A percentile compares a stretch with the other conserved stretches of the same genome.
Evolutionary conservation across 2,797 vertebrate genomes (phyloP).

Genomic region (Avahi laniger): DNA sequence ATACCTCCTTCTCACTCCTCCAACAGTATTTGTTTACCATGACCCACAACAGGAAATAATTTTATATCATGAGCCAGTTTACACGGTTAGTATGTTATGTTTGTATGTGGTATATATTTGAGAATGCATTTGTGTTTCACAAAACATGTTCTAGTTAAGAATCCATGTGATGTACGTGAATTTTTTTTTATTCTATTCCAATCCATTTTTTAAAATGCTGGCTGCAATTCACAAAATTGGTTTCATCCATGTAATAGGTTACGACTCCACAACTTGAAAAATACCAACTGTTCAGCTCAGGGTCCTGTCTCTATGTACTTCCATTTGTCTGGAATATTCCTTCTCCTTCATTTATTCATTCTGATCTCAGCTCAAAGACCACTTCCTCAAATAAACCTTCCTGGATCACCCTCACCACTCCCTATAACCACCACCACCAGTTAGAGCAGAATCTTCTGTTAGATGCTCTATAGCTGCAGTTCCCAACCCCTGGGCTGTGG

Average conservation of each 20-base stretch:
- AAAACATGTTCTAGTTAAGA: conserved; percentile 27
- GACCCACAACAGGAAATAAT: neutral
- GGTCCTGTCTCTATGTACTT: neutral
- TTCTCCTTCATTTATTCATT: conserved; percentile 22
- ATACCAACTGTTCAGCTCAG: neutral
- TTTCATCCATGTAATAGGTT: neutral
- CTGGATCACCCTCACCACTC: neutral
- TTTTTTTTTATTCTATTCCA: neutral
- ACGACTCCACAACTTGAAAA: conserved; percentile 23
- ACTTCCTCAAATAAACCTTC: conserved; percentile 20
- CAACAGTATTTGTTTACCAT: neutral
- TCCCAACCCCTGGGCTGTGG: no score
- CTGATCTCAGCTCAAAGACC: conserved; percentile 28
- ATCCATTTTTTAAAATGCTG: neutral
- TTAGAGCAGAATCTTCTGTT: neutral
- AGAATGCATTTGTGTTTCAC: neutral
- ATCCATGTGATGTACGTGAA: neutral
- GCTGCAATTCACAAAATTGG: neutral
- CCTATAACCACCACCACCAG: neutral
- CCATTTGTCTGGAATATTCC: neutral
- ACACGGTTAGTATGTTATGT: neutral
- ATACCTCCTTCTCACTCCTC: neutral
- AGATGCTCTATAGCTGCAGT: neutral
- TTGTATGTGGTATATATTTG: neutral
- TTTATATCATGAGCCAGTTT: neutral